These are phyloP conservation scores for Chrysemys picta DNA, from an alignment of 2,113 vertebrate species.

Conservation along the genomic window DNA sequence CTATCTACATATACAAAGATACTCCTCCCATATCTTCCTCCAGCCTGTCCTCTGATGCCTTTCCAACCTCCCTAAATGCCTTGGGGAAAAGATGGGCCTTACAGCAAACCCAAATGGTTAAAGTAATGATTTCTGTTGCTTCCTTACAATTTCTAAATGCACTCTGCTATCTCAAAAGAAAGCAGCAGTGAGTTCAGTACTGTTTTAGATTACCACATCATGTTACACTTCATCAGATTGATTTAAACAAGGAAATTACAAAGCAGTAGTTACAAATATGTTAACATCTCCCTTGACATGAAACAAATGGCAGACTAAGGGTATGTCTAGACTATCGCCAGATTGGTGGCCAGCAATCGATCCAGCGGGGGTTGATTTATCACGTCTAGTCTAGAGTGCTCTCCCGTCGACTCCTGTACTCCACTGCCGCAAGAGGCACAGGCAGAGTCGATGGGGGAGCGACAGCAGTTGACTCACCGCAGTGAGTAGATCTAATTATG, in stretches of 20 bases:
- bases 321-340: neutral
- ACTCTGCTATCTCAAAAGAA: neutral
- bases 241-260: neutral
- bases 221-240: neutral
- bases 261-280: neutral
- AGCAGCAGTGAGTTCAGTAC: rapidly evolving
- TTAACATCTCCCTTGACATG: neutral
- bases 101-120: neutral
- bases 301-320: neutral
- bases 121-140: neutral
- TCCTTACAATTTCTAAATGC: neutral
- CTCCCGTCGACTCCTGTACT: no score
- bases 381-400: no score
- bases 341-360: no score
- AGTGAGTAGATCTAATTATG: no score
- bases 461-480: no score
- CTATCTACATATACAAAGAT: neutral
- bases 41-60: neutral
- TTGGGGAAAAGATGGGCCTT: neutral
- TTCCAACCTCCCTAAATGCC: rapidly evolving
- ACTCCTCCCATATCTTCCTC: neutral
- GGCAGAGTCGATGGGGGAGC: no score
- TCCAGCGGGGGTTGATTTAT: no score
- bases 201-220: neutral
- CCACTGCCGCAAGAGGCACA: no score